Evolutionary conservation across 2,797 vertebrate genomes (phyloP), one percentile per base, ranked within the genome.

Genomic region (Sciurus vulgaris): DNA sequence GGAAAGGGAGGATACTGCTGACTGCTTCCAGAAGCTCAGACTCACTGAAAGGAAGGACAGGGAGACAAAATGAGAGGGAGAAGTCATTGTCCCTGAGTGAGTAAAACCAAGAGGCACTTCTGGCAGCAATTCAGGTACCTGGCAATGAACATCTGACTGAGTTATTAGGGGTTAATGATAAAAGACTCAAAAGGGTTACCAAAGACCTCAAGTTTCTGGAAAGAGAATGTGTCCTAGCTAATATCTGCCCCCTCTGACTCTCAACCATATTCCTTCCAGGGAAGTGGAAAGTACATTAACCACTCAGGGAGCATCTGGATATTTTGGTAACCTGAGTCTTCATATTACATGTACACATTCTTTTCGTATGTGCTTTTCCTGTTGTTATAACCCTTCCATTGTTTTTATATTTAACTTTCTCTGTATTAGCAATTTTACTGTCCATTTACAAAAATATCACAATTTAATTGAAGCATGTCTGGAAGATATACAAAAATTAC

Each of bases 81-180:
- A 86, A 87, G 54, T 17, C 54, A 1, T 5, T 38, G 59, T 69
- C 49, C 11, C 76, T n/a, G 47, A 7, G 76, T 84, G 35, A 17
- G 28, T 30, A 30, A 74, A 22, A 44, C 8, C 12, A 22, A 73
- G 18, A 56, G n/a, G 41, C 63, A 69, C n/a, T 84, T 65, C 41
- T 35, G 56, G 13, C 44, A 67, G 28, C 28, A 30, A 59, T 47
- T 41, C 22, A 30, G 35, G 81, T 41, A 65, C 22, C 38, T 77
- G 81, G 73, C 9, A n/a, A 86, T 56, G 30, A 77, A 81, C 20
- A 93, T 51, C 10, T 69, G 76, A 67, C 18, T 56, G 89, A 69
- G n/a, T 96, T 93, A 61, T 56, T 41, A 49, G 26, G 56, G 18
- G 59, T 90, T 89, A 61, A 77, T 76, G 82, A 88, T 33, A 54